phyloP scores from a whole-genome alignment of 1,140 invertebrate genomes.

The Brachionus angularis region DNA sequence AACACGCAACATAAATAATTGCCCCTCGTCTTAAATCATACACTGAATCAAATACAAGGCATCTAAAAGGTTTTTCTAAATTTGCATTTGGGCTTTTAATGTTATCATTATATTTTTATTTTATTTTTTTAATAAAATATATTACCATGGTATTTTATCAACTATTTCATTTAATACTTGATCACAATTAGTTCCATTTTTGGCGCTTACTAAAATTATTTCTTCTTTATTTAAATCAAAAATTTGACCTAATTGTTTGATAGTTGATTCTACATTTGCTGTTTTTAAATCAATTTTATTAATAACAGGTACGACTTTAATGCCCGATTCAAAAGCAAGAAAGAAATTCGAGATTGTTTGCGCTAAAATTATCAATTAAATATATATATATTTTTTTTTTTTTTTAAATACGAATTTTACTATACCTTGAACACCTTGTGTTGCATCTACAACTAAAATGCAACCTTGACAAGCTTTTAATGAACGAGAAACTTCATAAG shows the following conservation, averaged over 20 bases:
- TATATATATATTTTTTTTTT: no score
- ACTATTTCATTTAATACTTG: constrained; percentile 73
- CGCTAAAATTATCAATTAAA: no score
- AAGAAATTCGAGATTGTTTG: constrained; percentile 97
- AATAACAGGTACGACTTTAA: constrained; percentile 82
- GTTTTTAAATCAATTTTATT: constrained; percentile 94
- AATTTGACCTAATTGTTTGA: constrained; percentile 72
- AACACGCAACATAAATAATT: constrained; percentile 67
- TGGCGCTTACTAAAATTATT: constrained; percentile 71
- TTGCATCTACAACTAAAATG: constrained; percentile 88
- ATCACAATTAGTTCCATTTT: constrained; percentile 69
- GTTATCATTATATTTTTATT: background rate
- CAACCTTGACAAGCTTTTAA: constrained; percentile 89
- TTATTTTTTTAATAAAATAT: background rate
- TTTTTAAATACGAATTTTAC: no score
- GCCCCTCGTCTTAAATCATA: constrained; percentile 81
- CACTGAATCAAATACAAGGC: constrained; percentile 88
- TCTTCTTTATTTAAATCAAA: constrained; percentile 74
- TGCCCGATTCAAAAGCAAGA: constrained; percentile 75
- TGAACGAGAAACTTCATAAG: constrained; percentile 82
- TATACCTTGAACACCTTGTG: constrained; percentile 77
- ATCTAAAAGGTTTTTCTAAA: constrained; percentile 66
- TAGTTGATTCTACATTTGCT: constrained; percentile 76
- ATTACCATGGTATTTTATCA: constrained; percentile 65
- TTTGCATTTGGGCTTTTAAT: constrained; percentile 61